Evolutionary conservation across 2,113 vertebrate genomes (phyloP), one percentile per base, ranked within the genome.

Genomic region (Poeciliopsis retropinna): DNA sequence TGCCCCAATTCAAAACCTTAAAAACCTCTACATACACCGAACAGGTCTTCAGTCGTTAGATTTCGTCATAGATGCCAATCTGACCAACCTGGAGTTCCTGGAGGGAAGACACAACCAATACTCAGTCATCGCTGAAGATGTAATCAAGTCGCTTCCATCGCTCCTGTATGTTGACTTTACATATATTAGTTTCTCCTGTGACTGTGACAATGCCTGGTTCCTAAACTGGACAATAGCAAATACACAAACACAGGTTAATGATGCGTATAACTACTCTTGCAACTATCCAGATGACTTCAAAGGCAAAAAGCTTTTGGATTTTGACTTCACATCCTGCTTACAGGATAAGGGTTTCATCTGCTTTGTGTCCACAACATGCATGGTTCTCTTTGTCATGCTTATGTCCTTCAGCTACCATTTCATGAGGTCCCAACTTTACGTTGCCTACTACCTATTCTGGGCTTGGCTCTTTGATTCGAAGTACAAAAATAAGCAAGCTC

Each of bases 401-500:
- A 32, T 22, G 5, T 88, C 89, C 27, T 92, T 92, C 37, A 71
- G 79, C 47, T 92, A 93, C 72, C 84, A 93, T 44, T 92, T 94
- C 8, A 85, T 95, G 79, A 32, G 81, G 0, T 91, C 87, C 88
- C 89, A 95, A 0, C 67, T 95, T 28, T 54, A 37, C 39, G 95
- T 94, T 5, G 84, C 86, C 14, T 95, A 95, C 67, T 93, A 94
- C 80, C 72, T 94, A 41, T 85, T 94, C 60, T 60, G 90, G 60
- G 94, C 94, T 10, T 91, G 86, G 64, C 1, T 95, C 11, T 88
- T 88, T 22, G 87, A 95, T 3, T 75, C 27, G 37, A 93, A 88
- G 63, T 29, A 80, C 14, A 88, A 73, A 54, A 81, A 86, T 57
- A 89, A 8, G 32, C 28, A 67, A 75, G 73, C 22, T 61, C 28